Evolutionary conservation across 2,113 vertebrate species (phyloP).

Genomic region (Odontesthes bonariensis): DNA sequence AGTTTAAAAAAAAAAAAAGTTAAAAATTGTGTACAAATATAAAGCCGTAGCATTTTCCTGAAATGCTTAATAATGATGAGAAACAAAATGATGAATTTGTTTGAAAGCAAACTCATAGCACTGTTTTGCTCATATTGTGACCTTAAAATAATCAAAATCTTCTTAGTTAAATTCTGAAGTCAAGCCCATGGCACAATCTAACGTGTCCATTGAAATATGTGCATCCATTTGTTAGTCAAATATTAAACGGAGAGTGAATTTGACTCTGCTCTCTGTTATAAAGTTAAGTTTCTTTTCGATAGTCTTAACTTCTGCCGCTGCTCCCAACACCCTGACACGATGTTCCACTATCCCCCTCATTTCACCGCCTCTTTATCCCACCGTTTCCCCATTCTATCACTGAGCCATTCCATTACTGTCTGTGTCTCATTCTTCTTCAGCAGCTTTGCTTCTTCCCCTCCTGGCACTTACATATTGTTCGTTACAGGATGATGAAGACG

Average conservation of each 20-base stretch:
- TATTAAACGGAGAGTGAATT: background rate
- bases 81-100: too few species aligned
- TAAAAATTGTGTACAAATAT: too few species aligned
- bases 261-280: background rate
- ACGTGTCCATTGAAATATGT: background rate
- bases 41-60: too few species aligned
- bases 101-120: slow-evolving; percentile 1
- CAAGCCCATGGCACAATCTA: background rate
- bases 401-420: background rate
- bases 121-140: background rate
- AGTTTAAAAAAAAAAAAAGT: too few species aligned
- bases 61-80: too few species aligned
- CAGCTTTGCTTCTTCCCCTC: background rate
- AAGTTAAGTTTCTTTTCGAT: background rate
- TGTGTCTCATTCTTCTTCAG: background rate
- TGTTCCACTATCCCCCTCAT: background rate
- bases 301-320: slow-evolving; percentile 9
- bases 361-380: background rate
- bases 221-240: too few species aligned
- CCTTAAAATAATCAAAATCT: slow-evolving; percentile 2
- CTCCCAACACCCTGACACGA: background rate
- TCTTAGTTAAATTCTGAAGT: background rate
- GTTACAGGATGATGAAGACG: slow-evolving; percentile 95
- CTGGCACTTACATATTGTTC: background rate
- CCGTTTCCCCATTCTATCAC: background rate